A percentile compares a stretch with the other conserved stretches of the same genome.
phyloP scores from a whole-genome alignment of 1,140 invertebrate species.

The Ceratina calcarata region DNA sequence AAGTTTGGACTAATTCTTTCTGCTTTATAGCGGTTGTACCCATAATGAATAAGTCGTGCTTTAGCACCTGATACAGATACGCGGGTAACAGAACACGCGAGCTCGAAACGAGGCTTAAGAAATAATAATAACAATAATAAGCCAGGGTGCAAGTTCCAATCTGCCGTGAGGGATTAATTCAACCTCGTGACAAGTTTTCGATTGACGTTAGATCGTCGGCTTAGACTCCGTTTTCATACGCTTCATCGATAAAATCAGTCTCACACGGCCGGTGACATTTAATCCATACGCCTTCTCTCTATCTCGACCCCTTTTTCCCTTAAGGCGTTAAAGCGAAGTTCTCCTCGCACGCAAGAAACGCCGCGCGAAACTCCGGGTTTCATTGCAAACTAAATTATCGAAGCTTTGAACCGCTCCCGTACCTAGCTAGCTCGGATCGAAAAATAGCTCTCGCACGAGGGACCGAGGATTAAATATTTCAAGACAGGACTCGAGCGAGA shows the following conservation, averaged over 20 bases:
- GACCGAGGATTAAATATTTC: constrained; percentile 38
- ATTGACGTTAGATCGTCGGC: constrained; percentile 9
- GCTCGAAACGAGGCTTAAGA: neutral
- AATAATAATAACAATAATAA: constrained; percentile 3
- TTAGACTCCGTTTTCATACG: constrained; percentile 35
- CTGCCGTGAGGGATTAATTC: constrained; percentile 17
- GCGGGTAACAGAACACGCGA: neutral
- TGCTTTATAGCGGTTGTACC: constrained; percentile 4
- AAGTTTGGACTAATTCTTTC: constrained; percentile 1
- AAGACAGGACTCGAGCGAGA: constrained; percentile 2
- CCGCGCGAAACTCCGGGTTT: constrained; percentile 26
- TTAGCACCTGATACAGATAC: constrained; percentile 18
- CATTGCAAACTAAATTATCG: constrained; percentile 50
- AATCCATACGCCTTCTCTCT: constrained; percentile 20
- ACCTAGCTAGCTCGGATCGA: neutral
- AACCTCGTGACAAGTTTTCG: constrained; percentile 17
- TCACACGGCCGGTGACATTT: constrained; percentile 30
- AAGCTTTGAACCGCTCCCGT: neutral
- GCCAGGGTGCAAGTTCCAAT: neutral
- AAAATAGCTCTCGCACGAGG: constrained; percentile 2
- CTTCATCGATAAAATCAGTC: constrained; percentile 41
- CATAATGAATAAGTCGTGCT: constrained; percentile 18
- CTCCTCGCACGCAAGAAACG: constrained; percentile 38
- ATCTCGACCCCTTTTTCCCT: neutral
- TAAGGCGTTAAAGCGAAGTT: constrained; percentile 11